Evolutionary conservation across 2,888 invertebrate genomes (phyloP).

Genomic region (Andrena fulva): DNA sequence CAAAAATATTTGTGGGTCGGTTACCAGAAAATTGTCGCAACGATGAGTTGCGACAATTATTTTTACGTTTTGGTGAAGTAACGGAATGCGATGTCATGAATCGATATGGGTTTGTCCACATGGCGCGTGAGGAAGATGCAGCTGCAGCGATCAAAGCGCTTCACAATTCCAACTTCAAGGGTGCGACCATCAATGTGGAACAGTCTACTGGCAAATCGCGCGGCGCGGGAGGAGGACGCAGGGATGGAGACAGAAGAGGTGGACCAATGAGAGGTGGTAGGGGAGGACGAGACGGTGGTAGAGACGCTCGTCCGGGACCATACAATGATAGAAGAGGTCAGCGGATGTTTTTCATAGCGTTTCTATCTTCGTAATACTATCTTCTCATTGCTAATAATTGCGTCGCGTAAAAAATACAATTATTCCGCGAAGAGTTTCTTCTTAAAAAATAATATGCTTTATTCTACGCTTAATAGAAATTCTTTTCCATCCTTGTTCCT

Average conservation of each 20-base stretch:
- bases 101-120: constrained; percentile 97
- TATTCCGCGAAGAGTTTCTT: neutral
- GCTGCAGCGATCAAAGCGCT: constrained; percentile 92
- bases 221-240: constrained; percentile 86
- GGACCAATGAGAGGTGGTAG: constrained; percentile 86
- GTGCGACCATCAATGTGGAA: constrained; percentile 93
- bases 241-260: constrained; percentile 86
- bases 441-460: neutral
- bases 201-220: constrained; percentile 92
- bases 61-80: constrained; percentile 94
- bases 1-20: constrained; percentile 97
- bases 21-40: constrained; percentile 93
- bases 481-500: neutral
- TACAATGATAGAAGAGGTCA: constrained; percentile 84
- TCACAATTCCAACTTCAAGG: constrained; percentile 93
- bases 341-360: constrained; percentile 33
- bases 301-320: constrained; percentile 84
- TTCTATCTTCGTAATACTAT: constrained; percentile 51
- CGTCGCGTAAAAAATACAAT: neutral
- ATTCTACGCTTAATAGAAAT: neutral
- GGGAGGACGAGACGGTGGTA: constrained; percentile 84
- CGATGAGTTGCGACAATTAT: constrained; percentile 92
- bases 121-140: constrained; percentile 93
- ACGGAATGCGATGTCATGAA: constrained; percentile 98
- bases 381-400: constrained; percentile 62